Evolutionary conservation across 2,888 invertebrate species (phyloP).

Genomic region (Agrotis puta): DNA sequence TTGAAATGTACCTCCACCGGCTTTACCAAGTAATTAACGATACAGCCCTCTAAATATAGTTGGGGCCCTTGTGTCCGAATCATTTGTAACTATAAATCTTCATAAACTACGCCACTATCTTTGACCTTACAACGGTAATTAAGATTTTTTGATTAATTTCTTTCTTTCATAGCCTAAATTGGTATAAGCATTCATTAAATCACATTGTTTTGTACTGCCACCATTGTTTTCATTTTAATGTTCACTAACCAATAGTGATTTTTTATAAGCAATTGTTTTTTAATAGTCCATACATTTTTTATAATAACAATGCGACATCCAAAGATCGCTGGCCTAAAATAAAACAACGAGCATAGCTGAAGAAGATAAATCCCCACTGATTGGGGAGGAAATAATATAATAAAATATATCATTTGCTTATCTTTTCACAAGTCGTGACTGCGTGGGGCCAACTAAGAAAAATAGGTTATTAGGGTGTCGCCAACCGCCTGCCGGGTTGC

Average conservation of each 20-base stretch:
- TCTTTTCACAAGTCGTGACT: slow-evolving; percentile 49
- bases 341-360: slow-evolving; percentile 32
- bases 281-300: too few relatives aligned
- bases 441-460: slow-evolving; percentile 48
- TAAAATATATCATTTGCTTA: slow-evolving; percentile 57
- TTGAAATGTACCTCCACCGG: slow-evolving; percentile 23
- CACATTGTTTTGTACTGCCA: neutral
- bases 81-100: slow-evolving; percentile 48
- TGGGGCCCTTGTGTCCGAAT: slow-evolving; percentile 20
- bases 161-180: neutral
- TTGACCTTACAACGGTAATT: slow-evolving; percentile 22
- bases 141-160: slow-evolving; percentile 5
- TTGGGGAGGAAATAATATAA: slow-evolving; percentile 35
- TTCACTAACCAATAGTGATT: neutral
- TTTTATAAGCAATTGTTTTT: neutral
- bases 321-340: slow-evolving; percentile 13
- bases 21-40: slow-evolving; percentile 33
- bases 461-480: slow-evolving; percentile 62
- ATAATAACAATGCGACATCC: slow-evolving; percentile 2
- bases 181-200: neutral
- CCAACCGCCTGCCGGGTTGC: slow-evolving; percentile 26
- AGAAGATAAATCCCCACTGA: slow-evolving; percentile 12
- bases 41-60: slow-evolving; percentile 11
- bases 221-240: neutral
- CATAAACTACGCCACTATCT: neutral